phyloP scores from a whole-genome alignment of 2,797 vertebrate species.

The Sciurus carolinensis region DNA sequence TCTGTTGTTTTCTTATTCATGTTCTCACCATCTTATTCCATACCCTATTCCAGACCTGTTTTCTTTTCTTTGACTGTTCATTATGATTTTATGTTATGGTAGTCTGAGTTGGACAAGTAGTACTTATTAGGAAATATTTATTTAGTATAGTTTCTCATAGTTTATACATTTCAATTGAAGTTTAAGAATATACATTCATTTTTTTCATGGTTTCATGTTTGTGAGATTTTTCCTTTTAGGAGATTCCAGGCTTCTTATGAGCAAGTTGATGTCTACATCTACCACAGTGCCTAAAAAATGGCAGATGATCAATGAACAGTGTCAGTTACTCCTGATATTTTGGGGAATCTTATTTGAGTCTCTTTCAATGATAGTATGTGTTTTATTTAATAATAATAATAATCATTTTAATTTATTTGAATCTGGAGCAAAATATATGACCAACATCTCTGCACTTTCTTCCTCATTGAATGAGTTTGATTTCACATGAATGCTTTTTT shows the following conservation, averaged over 20 bases:
- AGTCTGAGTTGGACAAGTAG: not conserved
- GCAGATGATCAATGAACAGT: not conserved
- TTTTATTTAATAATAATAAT: slow-evolving; percentile 11
- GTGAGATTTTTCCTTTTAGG: slow-evolving; percentile 9
- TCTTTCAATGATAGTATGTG: not conserved
- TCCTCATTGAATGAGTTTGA: not conserved
- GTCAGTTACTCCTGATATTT: not conserved
- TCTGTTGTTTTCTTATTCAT: not conserved
- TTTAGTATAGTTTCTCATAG: not conserved
- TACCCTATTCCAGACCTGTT: not conserved
- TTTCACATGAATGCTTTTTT: not conserved
- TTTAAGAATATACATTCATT: not conserved
- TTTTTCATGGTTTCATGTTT: not conserved
- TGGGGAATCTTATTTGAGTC: slow-evolving; percentile 10
- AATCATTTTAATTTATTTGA: not conserved
- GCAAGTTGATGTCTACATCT: not conserved
- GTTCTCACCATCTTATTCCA: not conserved
- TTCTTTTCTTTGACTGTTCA: slow-evolving; percentile 3
- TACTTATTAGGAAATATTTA: not conserved
- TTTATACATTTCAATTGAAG: not conserved
- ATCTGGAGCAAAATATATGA: not conserved
- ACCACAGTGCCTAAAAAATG: not conserved
- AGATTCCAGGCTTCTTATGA: not conserved
- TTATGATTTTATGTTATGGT: not conserved
- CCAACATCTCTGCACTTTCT: not conserved